Percentiles rank a stretch among this genome's conserved stretches.
phyloP scores from a whole-genome alignment of 1,140 invertebrate species.

The Drosophila dunni region DNA sequence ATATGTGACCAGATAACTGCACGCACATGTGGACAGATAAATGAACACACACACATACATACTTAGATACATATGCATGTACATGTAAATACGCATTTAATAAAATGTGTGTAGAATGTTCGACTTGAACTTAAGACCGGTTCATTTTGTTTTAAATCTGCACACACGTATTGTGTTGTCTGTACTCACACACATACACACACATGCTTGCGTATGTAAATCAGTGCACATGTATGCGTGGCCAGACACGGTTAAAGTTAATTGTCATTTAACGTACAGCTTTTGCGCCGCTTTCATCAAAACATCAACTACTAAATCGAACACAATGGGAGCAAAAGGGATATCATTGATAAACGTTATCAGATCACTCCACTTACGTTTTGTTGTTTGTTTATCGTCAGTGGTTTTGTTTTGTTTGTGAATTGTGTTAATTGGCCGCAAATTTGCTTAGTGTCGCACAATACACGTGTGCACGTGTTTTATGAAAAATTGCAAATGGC shows the following conservation, averaged over 20 bases:
- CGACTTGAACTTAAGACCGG: slow-evolving; percentile 31
- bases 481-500: slow-evolving; percentile 19
- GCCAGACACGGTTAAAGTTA: slow-evolving; percentile 12
- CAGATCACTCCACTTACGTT: slow-evolving; percentile 11
- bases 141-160: slow-evolving; percentile 1
- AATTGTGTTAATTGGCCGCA: background rate
- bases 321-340: slow-evolving; percentile 4
- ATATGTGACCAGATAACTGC: background rate
- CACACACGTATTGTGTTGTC: background rate
- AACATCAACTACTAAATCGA: slow-evolving; percentile 2
- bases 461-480: slow-evolving; percentile 28
- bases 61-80: background rate
- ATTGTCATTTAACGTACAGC: background rate
- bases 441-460: slow-evolving; percentile 8
- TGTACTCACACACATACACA: background rate
- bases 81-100: background rate
- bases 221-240: background rate
- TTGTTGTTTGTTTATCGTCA: slow-evolving; percentile 11
- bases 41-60: background rate
- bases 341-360: slow-evolving; percentile 16
- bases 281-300: slow-evolving; percentile 11
- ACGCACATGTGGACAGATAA: background rate
- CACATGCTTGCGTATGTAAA: background rate
- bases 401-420: background rate
- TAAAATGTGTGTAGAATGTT: slow-evolving; percentile 24